Conservation (phyloP, 2,888 invertebrate genomes). For the Stramonita haemastoma region DNA sequence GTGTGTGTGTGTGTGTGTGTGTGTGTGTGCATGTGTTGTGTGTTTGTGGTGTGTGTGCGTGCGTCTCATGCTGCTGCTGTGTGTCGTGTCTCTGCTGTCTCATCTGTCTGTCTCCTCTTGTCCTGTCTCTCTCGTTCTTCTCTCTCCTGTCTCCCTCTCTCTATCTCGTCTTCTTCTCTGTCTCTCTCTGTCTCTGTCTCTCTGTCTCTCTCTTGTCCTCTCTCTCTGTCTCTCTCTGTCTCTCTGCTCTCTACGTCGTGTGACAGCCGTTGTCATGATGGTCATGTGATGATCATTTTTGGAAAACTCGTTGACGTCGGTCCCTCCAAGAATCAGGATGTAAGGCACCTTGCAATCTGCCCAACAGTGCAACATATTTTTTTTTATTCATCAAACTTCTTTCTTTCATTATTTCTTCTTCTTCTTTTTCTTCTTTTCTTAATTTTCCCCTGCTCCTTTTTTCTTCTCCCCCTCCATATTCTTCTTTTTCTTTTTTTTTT, state of each 20-base stretch:
- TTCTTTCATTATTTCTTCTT: no score
- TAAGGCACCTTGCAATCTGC: constrained; percentile 61
- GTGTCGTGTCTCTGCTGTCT: no score
- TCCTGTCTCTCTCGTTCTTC: neutral
- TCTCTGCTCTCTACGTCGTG: constrained; percentile 61
- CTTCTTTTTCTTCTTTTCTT: no score
- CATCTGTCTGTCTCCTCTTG: no score
- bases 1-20: no score
- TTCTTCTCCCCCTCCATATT: no score
- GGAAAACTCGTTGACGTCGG: constrained; percentile 67
- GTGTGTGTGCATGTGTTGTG: no score
- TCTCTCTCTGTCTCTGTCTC: neutral
- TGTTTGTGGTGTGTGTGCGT: no score
- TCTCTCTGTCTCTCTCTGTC: neutral
- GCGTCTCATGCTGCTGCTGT: no score
- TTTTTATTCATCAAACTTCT: no score
- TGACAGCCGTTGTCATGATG: constrained; percentile 62
- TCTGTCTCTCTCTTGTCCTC: neutral
- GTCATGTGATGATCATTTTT: constrained; percentile 52
- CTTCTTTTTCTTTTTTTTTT: no score
- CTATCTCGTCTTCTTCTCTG: neutral
- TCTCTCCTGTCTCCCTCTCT: neutral
- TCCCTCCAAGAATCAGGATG: constrained; percentile 71
- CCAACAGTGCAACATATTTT: neutral
- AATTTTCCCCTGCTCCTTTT: no score